phyloP scores from a whole-genome alignment of 2,113 vertebrate species.

The Pogonocichla stellata region DNA sequence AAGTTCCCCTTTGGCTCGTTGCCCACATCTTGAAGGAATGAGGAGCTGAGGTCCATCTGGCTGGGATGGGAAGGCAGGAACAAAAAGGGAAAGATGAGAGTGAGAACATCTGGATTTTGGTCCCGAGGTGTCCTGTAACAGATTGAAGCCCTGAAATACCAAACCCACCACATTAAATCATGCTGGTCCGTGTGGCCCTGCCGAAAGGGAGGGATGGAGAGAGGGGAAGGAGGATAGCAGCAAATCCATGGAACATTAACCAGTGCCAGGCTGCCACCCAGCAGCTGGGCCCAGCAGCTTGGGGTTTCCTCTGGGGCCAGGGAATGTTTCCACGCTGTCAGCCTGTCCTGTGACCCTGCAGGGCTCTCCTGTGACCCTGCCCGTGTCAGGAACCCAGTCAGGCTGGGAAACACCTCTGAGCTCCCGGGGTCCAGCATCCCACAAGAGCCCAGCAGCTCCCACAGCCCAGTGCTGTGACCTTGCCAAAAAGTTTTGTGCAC shows the following conservation, averaged over 20 bases:
- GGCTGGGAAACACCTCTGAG: neutral
- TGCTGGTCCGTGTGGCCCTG: neutral
- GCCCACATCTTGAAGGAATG: neutral
- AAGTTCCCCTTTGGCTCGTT: neutral
- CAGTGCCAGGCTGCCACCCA: neutral
- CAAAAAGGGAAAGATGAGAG: neutral
- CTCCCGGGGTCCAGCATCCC: fast-evolving
- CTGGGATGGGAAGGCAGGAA: neutral
- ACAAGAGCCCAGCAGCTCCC: neutral
- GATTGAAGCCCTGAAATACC: neutral
- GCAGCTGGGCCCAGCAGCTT: no score
- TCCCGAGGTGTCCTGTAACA: neutral
- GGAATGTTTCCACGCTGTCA: neutral
- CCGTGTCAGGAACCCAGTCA: fast-evolving
- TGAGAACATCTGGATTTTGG: neutral
- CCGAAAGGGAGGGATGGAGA: neutral
- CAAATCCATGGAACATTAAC: neutral
- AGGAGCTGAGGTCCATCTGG: neutral
- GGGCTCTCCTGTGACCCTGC: neutral
- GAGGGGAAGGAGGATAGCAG: neutral
- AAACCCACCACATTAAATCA: fast-evolving
- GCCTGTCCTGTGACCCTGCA: neutral
- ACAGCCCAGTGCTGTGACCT: fast-evolving
- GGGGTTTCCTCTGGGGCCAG: neutral
- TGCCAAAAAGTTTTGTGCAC: neutral